Evolutionary conservation across 2,888 invertebrate species (phyloP).

Genomic region (Orthosia gracilis): DNA sequence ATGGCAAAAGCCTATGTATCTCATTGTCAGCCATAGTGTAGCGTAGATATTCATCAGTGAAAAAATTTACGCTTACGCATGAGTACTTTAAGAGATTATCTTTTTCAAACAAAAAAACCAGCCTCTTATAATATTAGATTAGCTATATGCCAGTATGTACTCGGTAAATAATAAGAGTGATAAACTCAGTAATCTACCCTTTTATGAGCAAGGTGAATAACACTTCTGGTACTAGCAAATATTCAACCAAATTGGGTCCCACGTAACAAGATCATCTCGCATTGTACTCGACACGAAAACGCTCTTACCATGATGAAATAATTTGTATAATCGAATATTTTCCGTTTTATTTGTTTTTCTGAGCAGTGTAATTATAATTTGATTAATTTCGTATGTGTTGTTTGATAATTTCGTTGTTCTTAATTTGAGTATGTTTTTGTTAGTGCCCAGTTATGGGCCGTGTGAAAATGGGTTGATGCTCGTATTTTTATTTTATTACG

Average conservation of each 20-base stretch:
- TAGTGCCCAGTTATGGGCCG: neutral
- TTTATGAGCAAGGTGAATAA: conserved; percentile 40
- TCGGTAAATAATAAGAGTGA: conserved; percentile 16
- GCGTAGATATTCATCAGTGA: too few species aligned
- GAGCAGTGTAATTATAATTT: conserved; percentile 55
- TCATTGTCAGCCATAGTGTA: too few species aligned
- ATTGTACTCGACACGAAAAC: conserved; percentile 71
- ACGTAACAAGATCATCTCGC: conserved; percentile 55
- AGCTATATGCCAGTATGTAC: neutral
- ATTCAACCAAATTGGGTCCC: conserved; percentile 45
- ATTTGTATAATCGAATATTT: conserved; percentile 65
- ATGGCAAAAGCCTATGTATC: neutral
- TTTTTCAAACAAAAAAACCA: neutral
- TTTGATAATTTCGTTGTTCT: conserved; percentile 25
- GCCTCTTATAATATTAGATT: neutral
- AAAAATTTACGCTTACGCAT: too few species aligned
- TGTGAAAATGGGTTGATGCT: conserved; percentile 9
- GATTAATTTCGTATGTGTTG: conserved; percentile 42
- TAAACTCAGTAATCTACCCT: conserved; percentile 28
- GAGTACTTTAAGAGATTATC: too few species aligned
- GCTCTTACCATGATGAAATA: conserved; percentile 74
- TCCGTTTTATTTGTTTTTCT: conserved; percentile 52
- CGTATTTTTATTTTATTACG: conserved; percentile 24
- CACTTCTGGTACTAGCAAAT: conserved; percentile 55
- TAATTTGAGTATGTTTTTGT: conserved; percentile 41